Percentiles rank a stretch among this genome's conserved stretches.
These are phyloP conservation scores for Cheilosia soror DNA, from an alignment of 2,888 invertebrate genomes.

Conservation along the genomic window DNA sequence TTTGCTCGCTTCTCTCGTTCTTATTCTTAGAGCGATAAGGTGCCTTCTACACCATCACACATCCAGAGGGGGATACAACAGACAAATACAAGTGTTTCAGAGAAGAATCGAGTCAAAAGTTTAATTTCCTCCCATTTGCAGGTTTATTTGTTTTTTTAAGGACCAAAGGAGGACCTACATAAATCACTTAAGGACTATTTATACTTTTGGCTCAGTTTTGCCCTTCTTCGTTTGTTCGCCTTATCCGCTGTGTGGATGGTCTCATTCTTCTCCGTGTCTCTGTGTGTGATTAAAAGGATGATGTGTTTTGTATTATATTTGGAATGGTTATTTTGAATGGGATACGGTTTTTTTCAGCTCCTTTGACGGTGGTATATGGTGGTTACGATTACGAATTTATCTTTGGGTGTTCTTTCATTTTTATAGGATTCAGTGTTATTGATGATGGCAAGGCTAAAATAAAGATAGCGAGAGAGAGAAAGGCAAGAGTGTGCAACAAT, in stretches of 20 bases:
- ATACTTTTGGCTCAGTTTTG: slow-evolving; percentile 41
- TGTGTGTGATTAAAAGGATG: slow-evolving; percentile 63
- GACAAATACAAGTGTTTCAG: slow-evolving; percentile 39
- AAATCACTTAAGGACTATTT: slow-evolving; percentile 72
- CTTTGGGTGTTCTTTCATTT: slow-evolving; percentile 41
- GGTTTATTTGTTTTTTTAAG: slow-evolving; percentile 36
- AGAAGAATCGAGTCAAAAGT: slow-evolving; percentile 50
- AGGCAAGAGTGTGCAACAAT: slow-evolving; percentile 2
- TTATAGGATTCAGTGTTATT: slow-evolving; percentile 52
- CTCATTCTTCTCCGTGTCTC: slow-evolving; percentile 11
- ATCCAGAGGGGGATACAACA: neutral
- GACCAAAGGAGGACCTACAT: slow-evolving; percentile 66
- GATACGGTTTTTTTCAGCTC: slow-evolving; percentile 34
- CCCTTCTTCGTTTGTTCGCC: neutral
- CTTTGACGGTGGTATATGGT: slow-evolving; percentile 40
- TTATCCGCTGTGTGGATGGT: slow-evolving; percentile 7
- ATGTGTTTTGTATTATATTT: slow-evolving; percentile 15
- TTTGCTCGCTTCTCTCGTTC: slow-evolving; percentile 23
- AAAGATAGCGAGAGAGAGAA: slow-evolving; percentile 12
- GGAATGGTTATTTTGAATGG: slow-evolving; percentile 30
- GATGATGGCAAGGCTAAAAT: slow-evolving; percentile 38
- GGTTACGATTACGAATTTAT: slow-evolving; percentile 32
- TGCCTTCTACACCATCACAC: slow-evolving; percentile 6
- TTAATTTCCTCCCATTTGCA: slow-evolving; percentile 65
- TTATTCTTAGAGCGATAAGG: slow-evolving; percentile 3